Conservation (phyloP, 2,888 invertebrate genomes). For the Phyto melanocephala region DNA sequence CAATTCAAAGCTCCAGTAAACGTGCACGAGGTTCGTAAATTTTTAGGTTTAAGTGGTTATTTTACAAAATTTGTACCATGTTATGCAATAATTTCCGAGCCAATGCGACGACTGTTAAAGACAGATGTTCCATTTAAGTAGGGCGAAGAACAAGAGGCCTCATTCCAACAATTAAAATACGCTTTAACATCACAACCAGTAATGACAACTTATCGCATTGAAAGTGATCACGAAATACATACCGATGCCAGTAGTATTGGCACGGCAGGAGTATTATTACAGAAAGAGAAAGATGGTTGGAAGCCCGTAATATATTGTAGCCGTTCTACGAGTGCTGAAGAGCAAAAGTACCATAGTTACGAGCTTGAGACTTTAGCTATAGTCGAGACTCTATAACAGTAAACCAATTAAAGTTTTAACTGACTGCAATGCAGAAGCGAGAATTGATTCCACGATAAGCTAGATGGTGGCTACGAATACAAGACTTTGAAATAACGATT, state of each 20-base stretch:
- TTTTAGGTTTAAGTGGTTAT: conserved; percentile 55
- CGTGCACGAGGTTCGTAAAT: conserved; percentile 41
- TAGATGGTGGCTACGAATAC: neutral
- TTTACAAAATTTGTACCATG: conserved; percentile 46
- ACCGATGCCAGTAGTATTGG: conserved; percentile 34
- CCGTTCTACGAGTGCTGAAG: neutral
- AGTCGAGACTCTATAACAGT: too few relatives aligned
- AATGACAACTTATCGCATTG: conserved; percentile 6
- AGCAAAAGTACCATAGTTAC: neutral
- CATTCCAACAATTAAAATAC: neutral
- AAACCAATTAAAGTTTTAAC: neutral
- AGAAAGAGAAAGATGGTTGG: conserved; percentile 19
- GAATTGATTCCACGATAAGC: neutral
- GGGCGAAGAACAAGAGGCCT: neutral
- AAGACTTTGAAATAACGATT: too few relatives aligned
- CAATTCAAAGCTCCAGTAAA: conserved; percentile 34
- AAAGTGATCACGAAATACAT: neutral
- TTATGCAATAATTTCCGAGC: conserved; percentile 43
- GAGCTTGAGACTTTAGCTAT: neutral
- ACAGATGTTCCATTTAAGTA: conserved; percentile 36
- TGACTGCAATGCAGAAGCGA: neutral
- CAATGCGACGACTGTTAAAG: conserved; percentile 18
- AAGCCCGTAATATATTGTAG: conserved; percentile 10
- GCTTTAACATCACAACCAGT: conserved; percentile 3
- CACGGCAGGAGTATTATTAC: conserved; percentile 19